A percentile compares a stretch with the other conserved stretches of the same genome.
These are phyloP conservation scores for Rynchops niger DNA, from an alignment of 2,113 vertebrate species.

Conservation along the genomic window DNA sequence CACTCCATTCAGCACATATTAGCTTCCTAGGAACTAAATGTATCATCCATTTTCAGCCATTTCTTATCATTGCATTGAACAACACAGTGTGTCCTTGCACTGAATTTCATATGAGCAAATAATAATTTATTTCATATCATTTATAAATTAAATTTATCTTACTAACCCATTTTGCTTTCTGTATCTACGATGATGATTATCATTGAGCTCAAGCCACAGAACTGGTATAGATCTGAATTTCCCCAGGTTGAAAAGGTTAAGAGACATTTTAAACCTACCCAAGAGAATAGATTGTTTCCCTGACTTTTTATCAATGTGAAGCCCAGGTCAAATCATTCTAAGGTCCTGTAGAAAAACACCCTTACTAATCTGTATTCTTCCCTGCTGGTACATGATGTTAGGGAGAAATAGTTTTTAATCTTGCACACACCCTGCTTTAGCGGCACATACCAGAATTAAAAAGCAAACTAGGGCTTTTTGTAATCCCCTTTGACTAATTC, in stretches of 20 bases:
- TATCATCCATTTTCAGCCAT: not conserved
- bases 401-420: not conserved
- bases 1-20: not conserved
- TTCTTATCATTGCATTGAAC: not conserved
- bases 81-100: not conserved
- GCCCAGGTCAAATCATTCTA: not conserved
- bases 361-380: not conserved
- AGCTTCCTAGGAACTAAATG: not conserved
- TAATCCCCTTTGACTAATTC: not conserved
- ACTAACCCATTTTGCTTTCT: not conserved
- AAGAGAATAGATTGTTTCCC: not conserved
- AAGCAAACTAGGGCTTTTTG: not conserved
- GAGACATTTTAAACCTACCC: not conserved
- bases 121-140: not conserved
- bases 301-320: not conserved
- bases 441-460: not conserved
- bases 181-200: not conserved
- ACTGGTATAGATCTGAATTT: not conserved
- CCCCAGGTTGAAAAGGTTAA: not conserved
- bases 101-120: not conserved
- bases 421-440: not conserved
- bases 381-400: not conserved
- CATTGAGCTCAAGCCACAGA: not conserved
- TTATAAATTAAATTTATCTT: not conserved
- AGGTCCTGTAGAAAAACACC: not conserved